A percentile compares a stretch with the other conserved stretches of the same genome.
phyloP scores from a whole-genome alignment of 2,113 vertebrate species.

The Lates calcarifer region DNA sequence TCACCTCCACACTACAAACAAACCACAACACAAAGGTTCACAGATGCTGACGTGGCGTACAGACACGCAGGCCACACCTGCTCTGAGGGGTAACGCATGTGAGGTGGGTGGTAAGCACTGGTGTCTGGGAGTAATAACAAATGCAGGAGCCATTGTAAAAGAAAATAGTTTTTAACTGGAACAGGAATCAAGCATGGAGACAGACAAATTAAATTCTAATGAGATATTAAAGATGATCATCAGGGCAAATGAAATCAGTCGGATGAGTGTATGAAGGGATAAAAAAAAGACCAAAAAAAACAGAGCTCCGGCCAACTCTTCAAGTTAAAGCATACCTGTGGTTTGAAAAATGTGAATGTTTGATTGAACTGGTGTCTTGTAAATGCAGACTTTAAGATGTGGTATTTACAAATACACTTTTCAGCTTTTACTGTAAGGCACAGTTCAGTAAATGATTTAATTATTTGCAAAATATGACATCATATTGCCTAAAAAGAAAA shows the following conservation, averaged over 20 bases:
- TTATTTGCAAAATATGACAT: slow-evolving; percentile 23
- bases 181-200: slow-evolving; percentile 32
- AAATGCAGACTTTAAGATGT: slow-evolving; percentile 28
- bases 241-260: slow-evolving; percentile 8
- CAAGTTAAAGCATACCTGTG: slow-evolving; percentile 65
- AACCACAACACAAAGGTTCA: slow-evolving; percentile 71
- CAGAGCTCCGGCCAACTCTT: slow-evolving; percentile 21
- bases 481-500: slow-evolving; percentile 14
- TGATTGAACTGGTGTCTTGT: slow-evolving; percentile 37
- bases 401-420: slow-evolving; percentile 28
- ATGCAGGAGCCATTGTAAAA: slow-evolving; percentile 13
- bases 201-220: slow-evolving; percentile 10
- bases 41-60: slow-evolving; percentile 50
- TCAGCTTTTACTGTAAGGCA: slow-evolving; percentile 19
- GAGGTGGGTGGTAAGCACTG: slow-evolving; percentile 30
- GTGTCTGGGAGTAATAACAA: slow-evolving; percentile 18
- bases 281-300: slow-evolving; percentile 9
- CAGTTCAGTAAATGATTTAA: slow-evolving; percentile 21
- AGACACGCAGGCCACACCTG: slow-evolving; percentile 68
- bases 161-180: slow-evolving; percentile 15
- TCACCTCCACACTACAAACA: slow-evolving; percentile 61
- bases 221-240: background rate
- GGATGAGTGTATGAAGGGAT: slow-evolving; percentile 25
- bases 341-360: slow-evolving; percentile 46
- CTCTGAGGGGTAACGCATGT: slow-evolving; percentile 26